Conservation (phyloP, 2,888 invertebrate species). For the Allacma fusca region DNA sequence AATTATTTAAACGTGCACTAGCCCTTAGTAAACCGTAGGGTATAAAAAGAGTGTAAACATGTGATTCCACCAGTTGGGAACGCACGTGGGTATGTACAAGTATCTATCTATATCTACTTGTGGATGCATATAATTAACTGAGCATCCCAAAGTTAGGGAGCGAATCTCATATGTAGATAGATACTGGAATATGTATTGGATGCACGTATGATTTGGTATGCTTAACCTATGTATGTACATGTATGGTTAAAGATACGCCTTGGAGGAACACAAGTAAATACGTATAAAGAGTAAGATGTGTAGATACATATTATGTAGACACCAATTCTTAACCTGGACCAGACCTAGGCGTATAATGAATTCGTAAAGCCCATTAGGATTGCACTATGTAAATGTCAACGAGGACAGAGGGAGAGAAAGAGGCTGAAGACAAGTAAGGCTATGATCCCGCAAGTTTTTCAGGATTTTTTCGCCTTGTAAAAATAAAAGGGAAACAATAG, state of each 20-base stretch:
- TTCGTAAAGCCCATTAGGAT: conserved; percentile 27
- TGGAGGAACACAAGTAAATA: too few relatives aligned
- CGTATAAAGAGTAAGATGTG: too few relatives aligned
- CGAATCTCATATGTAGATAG: background rate
- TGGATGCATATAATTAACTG: background rate
- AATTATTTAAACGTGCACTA: conserved; percentile 2
- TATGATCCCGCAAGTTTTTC: background rate
- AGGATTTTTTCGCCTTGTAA: background rate
- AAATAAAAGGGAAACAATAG: conserved; percentile 37
- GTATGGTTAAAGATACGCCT: too few relatives aligned
- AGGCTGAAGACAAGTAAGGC: conserved; percentile 1
- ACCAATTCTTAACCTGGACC: background rate
- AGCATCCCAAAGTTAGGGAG: background rate
- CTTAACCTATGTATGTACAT: too few relatives aligned
- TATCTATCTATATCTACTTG: background rate
- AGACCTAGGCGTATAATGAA: conserved; percentile 35
- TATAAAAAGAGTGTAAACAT: conserved; percentile 1
- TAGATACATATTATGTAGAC: too few relatives aligned
- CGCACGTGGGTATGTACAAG: background rate
- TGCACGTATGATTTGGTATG: too few relatives aligned
- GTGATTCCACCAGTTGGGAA: background rate
- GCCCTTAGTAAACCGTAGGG: background rate
- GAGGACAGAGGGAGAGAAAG: background rate
- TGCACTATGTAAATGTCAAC: conserved; percentile 16
- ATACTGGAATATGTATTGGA: too few relatives aligned